Evolutionary conservation across 2,797 vertebrate species (phyloP).

Genomic region (Malacoctenus gilli): DNA sequence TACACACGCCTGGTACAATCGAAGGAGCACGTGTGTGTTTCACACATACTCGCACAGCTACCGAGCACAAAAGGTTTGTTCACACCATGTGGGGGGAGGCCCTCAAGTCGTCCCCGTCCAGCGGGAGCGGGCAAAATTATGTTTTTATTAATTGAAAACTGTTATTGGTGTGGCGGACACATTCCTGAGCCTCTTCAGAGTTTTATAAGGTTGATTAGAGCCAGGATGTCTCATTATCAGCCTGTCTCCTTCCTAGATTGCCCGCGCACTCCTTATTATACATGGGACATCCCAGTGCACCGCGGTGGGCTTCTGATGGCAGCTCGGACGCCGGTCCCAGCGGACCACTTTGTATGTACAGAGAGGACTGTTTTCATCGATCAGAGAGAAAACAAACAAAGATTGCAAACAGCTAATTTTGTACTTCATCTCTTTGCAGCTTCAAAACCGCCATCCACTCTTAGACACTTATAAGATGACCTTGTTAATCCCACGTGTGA

Average conservation of each 20-base stretch:
- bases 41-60: conserved; percentile 16
- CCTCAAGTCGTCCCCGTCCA: conserved; percentile 89
- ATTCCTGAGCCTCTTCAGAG: conserved; percentile 85
- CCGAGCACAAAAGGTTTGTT: conserved; percentile 73
- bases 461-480: conserved; percentile 54
- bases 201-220: conserved; percentile 76
- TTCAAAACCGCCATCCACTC: conserved; percentile 43
- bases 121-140: conserved; percentile 86
- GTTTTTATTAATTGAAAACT: conserved; percentile 96
- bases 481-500: conserved; percentile 61
- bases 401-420: conserved; percentile 61
- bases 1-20: too few species aligned
- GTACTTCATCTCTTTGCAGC: conserved; percentile 48
- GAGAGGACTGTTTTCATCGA: conserved; percentile 50
- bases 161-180: conserved; percentile 84
- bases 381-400: conserved; percentile 35
- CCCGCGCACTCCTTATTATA: conserved; percentile 59
- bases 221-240: conserved; percentile 69
- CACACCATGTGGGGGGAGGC: conserved; percentile 82
- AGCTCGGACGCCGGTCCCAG: conserved; percentile 47
- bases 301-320: conserved; percentile 26
- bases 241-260: conserved; percentile 50
- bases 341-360: conserved; percentile 42
- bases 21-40: conserved; percentile 30
- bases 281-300: conserved; percentile 23